phyloP scores from a whole-genome alignment of 1,140 invertebrate species.

The Hormaphis cornu region DNA sequence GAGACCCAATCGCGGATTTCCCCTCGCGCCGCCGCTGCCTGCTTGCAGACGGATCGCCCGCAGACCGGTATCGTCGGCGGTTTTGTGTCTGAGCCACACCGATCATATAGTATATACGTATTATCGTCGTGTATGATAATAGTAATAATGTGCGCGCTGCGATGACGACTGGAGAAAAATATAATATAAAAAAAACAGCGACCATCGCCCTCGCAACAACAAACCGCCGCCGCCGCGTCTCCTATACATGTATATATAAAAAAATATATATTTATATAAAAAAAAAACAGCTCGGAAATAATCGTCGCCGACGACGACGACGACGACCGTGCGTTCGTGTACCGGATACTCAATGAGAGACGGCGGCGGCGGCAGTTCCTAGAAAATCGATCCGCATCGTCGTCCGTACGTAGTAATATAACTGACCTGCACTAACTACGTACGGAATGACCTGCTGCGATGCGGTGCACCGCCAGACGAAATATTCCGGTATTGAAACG shows the following conservation, averaged over 20 bases:
- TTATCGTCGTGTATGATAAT: background rate
- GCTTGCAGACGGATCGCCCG: background rate
- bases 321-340: background rate
- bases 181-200: too few relatives aligned
- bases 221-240: background rate
- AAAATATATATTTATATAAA: too few relatives aligned
- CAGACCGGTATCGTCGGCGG: conserved; percentile 23
- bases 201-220: background rate
- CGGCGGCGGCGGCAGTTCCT: conserved; percentile 15
- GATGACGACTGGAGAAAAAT: too few relatives aligned
- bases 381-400: conserved; percentile 27
- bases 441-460: background rate
- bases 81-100: conserved; percentile 7
- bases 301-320: conserved; percentile 15
- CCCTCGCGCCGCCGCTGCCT: background rate
- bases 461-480: background rate
- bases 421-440: conserved; percentile 29
- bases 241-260: background rate
- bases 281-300: background rate
- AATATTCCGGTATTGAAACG: conserved; percentile 23
- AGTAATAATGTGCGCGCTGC: background rate
- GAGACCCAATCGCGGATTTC: conserved; percentile 16
- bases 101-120: background rate
- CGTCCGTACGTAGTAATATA: too few relatives aligned
- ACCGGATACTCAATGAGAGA: conserved; percentile 22